phyloP scores from a whole-genome alignment of 2,797 vertebrate genomes.

The Acanthurus leucopareius region DNA sequence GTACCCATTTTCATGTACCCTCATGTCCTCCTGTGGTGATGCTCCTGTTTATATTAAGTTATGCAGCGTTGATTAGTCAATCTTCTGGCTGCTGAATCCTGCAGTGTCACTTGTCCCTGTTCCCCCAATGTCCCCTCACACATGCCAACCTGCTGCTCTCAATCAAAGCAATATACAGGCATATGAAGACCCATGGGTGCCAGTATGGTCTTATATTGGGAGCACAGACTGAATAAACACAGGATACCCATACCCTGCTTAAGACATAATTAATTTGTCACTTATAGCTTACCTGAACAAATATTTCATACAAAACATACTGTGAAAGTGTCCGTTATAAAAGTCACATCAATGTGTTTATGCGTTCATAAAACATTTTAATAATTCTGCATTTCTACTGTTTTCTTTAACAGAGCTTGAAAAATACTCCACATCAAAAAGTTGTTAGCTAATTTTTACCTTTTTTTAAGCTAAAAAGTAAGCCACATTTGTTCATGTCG shows the following conservation, averaged over 20 bases:
- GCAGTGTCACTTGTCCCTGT: conserved; percentile 12
- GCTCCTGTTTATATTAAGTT: conserved; percentile 21
- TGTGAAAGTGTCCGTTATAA: not conserved
- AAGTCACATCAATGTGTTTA: not conserved
- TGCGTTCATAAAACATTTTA: not conserved
- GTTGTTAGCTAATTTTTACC: too few species aligned
- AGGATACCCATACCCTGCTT: too few species aligned
- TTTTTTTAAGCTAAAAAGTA: too few species aligned
- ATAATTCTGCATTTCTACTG: not conserved
- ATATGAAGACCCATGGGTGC: not conserved
- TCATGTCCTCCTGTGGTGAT: not conserved
- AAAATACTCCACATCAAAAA: too few species aligned
- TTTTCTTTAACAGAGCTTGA: too few species aligned
- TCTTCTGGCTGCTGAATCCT: conserved; percentile 16
- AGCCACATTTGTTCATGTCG: too few species aligned
- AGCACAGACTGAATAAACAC: not conserved
- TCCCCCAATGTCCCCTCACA: not conserved
- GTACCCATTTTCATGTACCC: not conserved
- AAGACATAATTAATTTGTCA: not conserved
- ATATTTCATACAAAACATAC: not conserved
- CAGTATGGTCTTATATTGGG: not conserved
- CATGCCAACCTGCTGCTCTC: conserved; percentile 32
- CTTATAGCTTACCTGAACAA: not conserved
- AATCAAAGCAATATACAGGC: conserved; percentile 18
- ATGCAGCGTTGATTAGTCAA: conserved; percentile 6